Percentiles rank a stretch among this genome's conserved stretches.
Evolutionary conservation across 1,140 invertebrate species (phyloP).

Genomic region (Sycobia sp.): DNA sequence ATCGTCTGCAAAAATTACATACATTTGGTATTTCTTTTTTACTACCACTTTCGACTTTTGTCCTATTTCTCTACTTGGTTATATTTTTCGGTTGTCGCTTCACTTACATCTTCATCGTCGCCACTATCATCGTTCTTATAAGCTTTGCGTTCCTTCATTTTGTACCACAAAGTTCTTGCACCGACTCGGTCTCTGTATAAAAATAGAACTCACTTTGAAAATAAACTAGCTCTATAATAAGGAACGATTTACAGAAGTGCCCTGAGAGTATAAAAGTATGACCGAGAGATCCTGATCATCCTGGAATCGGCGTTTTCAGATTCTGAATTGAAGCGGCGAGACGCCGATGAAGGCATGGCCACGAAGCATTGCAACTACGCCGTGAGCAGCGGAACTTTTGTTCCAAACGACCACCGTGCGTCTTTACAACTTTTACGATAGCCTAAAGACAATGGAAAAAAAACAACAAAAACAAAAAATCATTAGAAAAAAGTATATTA

Average conservation of each 20-base stretch:
- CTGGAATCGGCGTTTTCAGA: conserved; percentile 28
- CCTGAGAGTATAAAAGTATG: conserved; percentile 34
- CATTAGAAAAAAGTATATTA: too few species aligned
- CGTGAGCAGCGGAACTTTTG: conserved; percentile 30
- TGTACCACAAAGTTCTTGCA: conserved; percentile 28
- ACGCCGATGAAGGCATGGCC: conserved; percentile 27
- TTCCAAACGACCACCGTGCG: conserved; percentile 20
- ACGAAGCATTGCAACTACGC: conserved; percentile 18
- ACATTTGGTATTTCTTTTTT: conserved; percentile 17
- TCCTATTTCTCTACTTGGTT: too few species aligned
- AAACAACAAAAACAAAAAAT: background rate
- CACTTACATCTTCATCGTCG: background rate
- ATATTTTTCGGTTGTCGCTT: background rate
- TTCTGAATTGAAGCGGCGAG: conserved; percentile 31
- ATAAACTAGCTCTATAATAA: conserved; percentile 37
- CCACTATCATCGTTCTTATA: background rate
- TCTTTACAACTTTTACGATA: conserved; percentile 27
- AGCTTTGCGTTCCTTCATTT: conserved; percentile 6
- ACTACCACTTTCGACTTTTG: too few species aligned
- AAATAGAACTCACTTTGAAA: conserved; percentile 36
- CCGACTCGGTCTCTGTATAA: conserved; percentile 31
- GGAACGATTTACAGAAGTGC: conserved; percentile 35
- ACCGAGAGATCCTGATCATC: conserved; percentile 28
- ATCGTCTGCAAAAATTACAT: conserved; percentile 11
- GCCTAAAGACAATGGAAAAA: conserved; percentile 11